Percentiles rank a stretch among this genome's conserved stretches.
phyloP scores from a whole-genome alignment of 2,113 vertebrate species.

The Pongo pygmaeus region DNA sequence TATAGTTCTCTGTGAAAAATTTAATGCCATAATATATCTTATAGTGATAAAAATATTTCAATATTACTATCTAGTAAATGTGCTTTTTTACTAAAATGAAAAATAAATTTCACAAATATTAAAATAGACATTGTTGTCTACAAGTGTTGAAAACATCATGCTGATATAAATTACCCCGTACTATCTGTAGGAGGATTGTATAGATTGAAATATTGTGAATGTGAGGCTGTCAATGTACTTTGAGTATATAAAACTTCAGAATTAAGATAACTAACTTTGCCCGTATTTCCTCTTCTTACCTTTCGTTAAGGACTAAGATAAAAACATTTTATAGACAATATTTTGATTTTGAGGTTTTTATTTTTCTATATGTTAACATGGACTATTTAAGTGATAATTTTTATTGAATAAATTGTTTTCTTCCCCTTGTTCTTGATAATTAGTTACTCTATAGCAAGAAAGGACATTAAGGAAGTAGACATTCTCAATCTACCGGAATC shows the following conservation, averaged over 20 bases:
- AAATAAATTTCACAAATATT: conserved; percentile 34
- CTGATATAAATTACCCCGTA: neutral
- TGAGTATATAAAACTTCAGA: neutral
- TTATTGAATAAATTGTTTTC: conserved; percentile 46
- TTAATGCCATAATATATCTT: neutral
- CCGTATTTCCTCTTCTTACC: neutral
- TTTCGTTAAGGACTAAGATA: neutral
- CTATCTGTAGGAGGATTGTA: neutral
- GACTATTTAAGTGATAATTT: neutral
- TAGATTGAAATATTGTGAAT: conserved; percentile 22
- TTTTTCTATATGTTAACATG: neutral
- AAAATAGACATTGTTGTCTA: conserved; percentile 1
- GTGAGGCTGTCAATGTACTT: conserved; percentile 14
- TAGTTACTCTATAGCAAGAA: conserved; percentile 92
- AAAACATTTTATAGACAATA: conserved; percentile 23
- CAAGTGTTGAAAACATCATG: conserved; percentile 14
- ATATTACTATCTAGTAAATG: neutral
- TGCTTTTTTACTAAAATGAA: neutral
- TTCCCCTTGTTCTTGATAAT: conserved; percentile 54
- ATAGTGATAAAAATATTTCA: neutral
- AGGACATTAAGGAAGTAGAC: conserved; percentile 90
- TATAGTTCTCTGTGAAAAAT: conserved; percentile 4
- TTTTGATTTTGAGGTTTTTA: conserved; percentile 8
- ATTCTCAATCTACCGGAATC: conserved; percentile 84
- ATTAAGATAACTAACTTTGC: conserved; percentile 24